Conservation (phyloP, 2,888 invertebrate genomes). For the Idaea aversata region DNA sequence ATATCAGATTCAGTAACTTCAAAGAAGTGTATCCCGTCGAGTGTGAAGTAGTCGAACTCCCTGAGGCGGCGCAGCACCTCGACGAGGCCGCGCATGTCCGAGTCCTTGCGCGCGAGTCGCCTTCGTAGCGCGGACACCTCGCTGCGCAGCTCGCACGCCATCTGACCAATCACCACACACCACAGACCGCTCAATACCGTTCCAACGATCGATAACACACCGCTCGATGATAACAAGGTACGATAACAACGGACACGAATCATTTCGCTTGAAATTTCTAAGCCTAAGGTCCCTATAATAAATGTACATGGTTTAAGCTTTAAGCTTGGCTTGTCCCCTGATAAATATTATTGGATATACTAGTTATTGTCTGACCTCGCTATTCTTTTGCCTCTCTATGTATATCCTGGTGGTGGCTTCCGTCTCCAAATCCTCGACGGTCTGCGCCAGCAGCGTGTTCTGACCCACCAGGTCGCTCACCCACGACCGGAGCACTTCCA, state of each 20-base stretch:
- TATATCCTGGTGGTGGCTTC: slow-evolving; percentile 82
- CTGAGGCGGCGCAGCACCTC: slow-evolving; percentile 76
- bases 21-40: slow-evolving; percentile 76
- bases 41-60: slow-evolving; percentile 71
- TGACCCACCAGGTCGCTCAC: slow-evolving; percentile 84
- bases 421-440: slow-evolving; percentile 84
- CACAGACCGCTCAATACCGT: slow-evolving; percentile 5
- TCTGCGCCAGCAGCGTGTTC: slow-evolving; percentile 83
- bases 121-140: slow-evolving; percentile 59
- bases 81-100: slow-evolving; percentile 75
- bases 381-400: slow-evolving; percentile 53
- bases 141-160: slow-evolving; percentile 54
- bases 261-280: no score
- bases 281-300: no score
- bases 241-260: no score
- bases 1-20: slow-evolving; percentile 74
- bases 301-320: no score
- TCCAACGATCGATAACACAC: neutral
- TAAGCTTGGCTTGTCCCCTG: no score
- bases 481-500: slow-evolving; percentile 83
- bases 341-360: no score
- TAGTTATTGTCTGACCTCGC: slow-evolving; percentile 47
- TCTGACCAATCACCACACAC: slow-evolving; percentile 37
- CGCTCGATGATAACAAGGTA: no score
- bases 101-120: slow-evolving; percentile 68